A percentile compares a stretch with the other conserved stretches of the same genome.
Evolutionary conservation across 1,140 invertebrate genomes (phyloP).

Genomic region (Tribolium madens): DNA sequence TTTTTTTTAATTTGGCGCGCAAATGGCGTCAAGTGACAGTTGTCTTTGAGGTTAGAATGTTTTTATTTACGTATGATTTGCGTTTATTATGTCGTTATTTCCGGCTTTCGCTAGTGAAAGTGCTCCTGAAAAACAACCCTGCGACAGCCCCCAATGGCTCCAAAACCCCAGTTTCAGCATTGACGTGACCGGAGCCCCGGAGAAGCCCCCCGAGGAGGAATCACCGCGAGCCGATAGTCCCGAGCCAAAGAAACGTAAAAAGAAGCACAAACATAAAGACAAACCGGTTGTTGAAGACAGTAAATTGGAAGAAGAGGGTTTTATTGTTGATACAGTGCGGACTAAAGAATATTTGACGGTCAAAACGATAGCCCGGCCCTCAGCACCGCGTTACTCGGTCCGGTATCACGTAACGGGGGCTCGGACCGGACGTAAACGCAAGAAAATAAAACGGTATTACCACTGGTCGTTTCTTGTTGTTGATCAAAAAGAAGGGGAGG

Average conservation of each 20-base stretch:
- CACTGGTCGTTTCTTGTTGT: constrained; percentile 46
- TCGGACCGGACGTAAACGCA: constrained; percentile 52
- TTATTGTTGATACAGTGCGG: constrained; percentile 69
- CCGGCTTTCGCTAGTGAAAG: constrained; percentile 58
- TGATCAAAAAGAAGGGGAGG: constrained; percentile 59
- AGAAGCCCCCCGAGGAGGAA: constrained; percentile 51
- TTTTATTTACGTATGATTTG: constrained; percentile 3
- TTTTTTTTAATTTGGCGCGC: too few species aligned
- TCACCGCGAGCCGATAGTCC: constrained; percentile 16
- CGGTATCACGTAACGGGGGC: constrained; percentile 57
- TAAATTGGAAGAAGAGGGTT: constrained; percentile 66
- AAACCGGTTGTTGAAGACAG: constrained; percentile 41
- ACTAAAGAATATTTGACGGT: constrained; percentile 66
- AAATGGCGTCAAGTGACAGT: too few species aligned
- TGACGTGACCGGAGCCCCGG: neutral
- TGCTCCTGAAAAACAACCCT: constrained; percentile 21
- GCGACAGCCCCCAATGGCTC: constrained; percentile 56
- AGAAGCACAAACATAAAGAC: constrained; percentile 58
- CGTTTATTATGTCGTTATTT: constrained; percentile 60
- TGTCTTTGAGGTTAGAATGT: neutral
- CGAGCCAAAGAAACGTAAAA: constrained; percentile 53
- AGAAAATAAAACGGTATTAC: constrained; percentile 64
- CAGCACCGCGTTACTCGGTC: constrained; percentile 66
- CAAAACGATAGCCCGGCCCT: constrained; percentile 66
- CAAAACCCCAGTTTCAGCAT: constrained; percentile 63